Conservation (phyloP, 2,797 vertebrate genomes). For the Myotis myotis region DNA sequence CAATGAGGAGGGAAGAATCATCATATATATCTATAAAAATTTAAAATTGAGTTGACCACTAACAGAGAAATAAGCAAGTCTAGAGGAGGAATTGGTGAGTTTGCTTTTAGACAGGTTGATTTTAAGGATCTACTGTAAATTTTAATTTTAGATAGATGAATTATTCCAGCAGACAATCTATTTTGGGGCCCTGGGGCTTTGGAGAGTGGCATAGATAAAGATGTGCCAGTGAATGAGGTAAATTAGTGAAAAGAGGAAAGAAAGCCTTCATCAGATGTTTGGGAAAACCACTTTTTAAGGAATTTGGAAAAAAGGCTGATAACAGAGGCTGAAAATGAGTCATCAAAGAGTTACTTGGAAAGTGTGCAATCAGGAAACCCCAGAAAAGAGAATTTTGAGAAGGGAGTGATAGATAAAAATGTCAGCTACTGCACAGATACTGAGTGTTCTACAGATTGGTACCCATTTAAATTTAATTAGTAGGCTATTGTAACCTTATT, state of each 20-base stretch:
- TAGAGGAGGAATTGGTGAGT: neutral
- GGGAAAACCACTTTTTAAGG: conserved; percentile 36
- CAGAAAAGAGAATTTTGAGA: neutral
- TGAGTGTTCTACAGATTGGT: neutral
- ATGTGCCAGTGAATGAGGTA: neutral
- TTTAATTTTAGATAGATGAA: conserved; percentile 7
- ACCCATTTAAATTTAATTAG: conserved; percentile 6
- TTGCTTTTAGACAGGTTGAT: conserved; percentile 21
- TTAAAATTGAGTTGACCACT: neutral
- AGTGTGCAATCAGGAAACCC: conserved; percentile 19
- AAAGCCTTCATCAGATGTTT: neutral
- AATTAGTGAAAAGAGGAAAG: neutral
- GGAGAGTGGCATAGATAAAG: neutral
- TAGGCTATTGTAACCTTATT: neutral
- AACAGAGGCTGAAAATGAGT: conserved; percentile 21
- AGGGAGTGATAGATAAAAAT: neutral
- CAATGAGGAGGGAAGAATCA: neutral
- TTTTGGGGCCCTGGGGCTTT: neutral
- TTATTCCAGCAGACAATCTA: neutral
- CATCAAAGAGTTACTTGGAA: conserved; percentile 43
- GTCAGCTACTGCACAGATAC: neutral
- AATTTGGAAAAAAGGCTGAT: conserved; percentile 9
- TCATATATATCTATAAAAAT: neutral
- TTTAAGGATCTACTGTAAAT: neutral
- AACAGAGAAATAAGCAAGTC: neutral